Base-by-base conservation (phyloP, 1,140 invertebrate species). In the Periplaneta americana region DNA sequence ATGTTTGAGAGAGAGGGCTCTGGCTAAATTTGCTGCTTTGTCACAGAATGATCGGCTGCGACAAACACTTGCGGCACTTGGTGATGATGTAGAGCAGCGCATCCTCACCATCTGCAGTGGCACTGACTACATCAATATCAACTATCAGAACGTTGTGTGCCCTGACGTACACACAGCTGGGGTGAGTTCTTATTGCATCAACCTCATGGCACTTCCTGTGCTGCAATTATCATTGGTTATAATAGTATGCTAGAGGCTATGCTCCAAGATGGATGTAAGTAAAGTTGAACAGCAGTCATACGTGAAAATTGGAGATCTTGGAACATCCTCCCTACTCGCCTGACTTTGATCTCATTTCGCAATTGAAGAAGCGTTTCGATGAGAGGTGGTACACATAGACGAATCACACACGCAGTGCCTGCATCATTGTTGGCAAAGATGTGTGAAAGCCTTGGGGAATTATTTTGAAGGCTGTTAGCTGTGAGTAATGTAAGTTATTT, bases 51-150 rank as follows among this genome's bases (percentile, higher is more conserved):
- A 90, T 75, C 85, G 92, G 9, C 81, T 90, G 28, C 86, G 87
- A 75, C 91, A 92, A 80, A 84, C 94, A 85, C 36, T 84, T 57
- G 82, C 82, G 10, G 88, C 88, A 84, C 85, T 86, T 83, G 88
- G 86, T 34, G 88, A 90, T 77, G 89, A 88, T 80, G 83, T 93
- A 5, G 93, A 94, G 80, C 90, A 91, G 34, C 87, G 92, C 79
- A 92, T 91, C 39, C 86, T 94, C 8, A 92, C 92, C 35, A 90
- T 94, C 39, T 93, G 93, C 82, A 91, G 91, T 86, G 93, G 93
- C 6, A 88, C 91, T n/a, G 93, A 94, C 87, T 89, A 94, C 83
- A 93, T 94, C 75, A 93, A 92, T 85, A 91, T 94, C 84, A 92
- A 90, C 83, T 92, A 92, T 82, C 91, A 90, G 66, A 91, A 92